Base-by-base conservation (phyloP, 2,113 vertebrate genomes). In the Tor tambroides region DNA sequence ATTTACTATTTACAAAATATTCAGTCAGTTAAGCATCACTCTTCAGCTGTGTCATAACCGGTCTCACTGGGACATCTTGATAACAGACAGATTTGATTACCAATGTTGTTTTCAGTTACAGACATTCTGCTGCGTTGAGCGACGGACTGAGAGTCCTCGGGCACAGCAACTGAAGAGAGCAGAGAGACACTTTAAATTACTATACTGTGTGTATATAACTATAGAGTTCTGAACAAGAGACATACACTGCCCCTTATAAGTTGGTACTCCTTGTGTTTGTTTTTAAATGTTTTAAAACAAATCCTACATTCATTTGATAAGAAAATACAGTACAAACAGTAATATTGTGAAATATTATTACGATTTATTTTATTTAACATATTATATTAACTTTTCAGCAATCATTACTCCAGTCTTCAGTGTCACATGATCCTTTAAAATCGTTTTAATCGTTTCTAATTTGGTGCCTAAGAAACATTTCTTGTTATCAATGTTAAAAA, bases 111-210 rank as follows among this genome's bases (percentile, higher is more conserved):
- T 26, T 85, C 82, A 35, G 67, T 26, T 28, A 23, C 3, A 8
- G 54, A 14, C 83, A 89, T 85, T 63, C 75, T 86, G 28, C 80
- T 87, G 38, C 51, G 35, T 19, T 75, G 78, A 54, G 67, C 17
- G 23, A 38, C 26, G 10, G 11, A 7, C 5, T 56, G 21, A 56
- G 41, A 9, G 23, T 72, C 85, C 41, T 15, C 79, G 28, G 74
- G 23, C 26, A 46, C 76, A 59, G 86, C 46, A 30, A 26, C 86
- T 89, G 38, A 35, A 49, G 6, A 80, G 14, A 82, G 1, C 19
- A 69, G 2, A 41, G 11, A 76, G 26, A 72, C 32, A 11, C 3
- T 69, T 69, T 71, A 9, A 71, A 71, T 35, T 21, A 71, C 17
- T 10, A 4, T 17, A 28, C 56, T 1, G 49, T 12, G 35, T 38